Conservation (phyloP, 2,888 invertebrate genomes). For the Caenorhabditis sp. region DNA sequence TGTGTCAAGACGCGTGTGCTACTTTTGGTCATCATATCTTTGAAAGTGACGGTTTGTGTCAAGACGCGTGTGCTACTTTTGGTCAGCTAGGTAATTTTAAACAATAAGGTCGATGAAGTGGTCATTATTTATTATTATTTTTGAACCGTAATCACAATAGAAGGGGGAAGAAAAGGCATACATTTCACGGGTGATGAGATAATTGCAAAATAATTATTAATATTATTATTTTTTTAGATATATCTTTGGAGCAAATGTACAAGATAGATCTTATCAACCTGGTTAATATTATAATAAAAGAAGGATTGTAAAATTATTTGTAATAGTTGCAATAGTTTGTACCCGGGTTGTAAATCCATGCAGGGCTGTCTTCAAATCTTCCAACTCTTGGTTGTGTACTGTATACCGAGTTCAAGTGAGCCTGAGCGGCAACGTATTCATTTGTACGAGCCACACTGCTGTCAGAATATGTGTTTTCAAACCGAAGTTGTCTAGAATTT, state of each 20-base stretch:
- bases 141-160: slow-evolving; percentile 12
- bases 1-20: slow-evolving; percentile 11
- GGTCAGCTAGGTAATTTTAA: not conserved
- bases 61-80: slow-evolving; percentile 10
- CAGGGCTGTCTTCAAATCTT: slow-evolving; percentile 50
- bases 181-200: slow-evolving; percentile 2
- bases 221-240: not conserved
- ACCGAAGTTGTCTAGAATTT: slow-evolving; percentile 28
- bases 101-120: too few species aligned
- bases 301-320: slow-evolving; percentile 10
- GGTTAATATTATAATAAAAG: not conserved
- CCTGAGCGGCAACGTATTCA: slow-evolving; percentile 64
- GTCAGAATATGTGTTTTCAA: slow-evolving; percentile 45
- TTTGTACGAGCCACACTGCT: slow-evolving; percentile 57
- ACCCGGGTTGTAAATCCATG: slow-evolving; percentile 66
- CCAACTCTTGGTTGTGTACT: slow-evolving; percentile 50
- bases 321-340: slow-evolving; percentile 56
- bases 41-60: slow-evolving; percentile 11
- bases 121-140: slow-evolving; percentile 4
- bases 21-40: slow-evolving; percentile 5
- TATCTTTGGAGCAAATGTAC: slow-evolving; percentile 4
- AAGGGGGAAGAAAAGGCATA: slow-evolving; percentile 1
- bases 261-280: not conserved
- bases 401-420: slow-evolving; percentile 56
- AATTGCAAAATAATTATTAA: too few species aligned